Evolutionary conservation across 2,113 vertebrate genomes (phyloP).

Genomic region (Phoxinus phoxinus): DNA sequence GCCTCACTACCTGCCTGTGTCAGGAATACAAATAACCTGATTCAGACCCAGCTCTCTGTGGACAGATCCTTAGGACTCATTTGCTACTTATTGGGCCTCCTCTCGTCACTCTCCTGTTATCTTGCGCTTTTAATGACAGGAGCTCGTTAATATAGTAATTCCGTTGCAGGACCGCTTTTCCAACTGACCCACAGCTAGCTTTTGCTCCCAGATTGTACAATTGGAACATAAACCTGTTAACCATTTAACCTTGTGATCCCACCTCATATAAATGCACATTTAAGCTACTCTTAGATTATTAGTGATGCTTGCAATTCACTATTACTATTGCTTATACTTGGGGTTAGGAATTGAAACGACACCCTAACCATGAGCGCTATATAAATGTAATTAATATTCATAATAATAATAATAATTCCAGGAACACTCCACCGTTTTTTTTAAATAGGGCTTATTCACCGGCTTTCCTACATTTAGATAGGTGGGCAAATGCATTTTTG

Average conservation of each 20-base stretch:
- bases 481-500: too few species aligned
- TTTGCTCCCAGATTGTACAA: slow-evolving; percentile 29
- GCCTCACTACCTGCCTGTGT: background rate
- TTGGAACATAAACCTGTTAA: slow-evolving; percentile 23
- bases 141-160: slow-evolving; percentile 58
- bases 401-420: too few species aligned
- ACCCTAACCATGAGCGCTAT: too few species aligned
- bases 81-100: slow-evolving; percentile 58
- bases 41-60: slow-evolving; percentile 41
- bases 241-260: background rate
- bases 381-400: too few species aligned
- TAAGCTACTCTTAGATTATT: background rate
- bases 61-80: slow-evolving; percentile 57
- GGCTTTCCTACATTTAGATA: too few species aligned
- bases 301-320: background rate
- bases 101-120: slow-evolving; percentile 46
- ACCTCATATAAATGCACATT: background rate
- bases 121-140: slow-evolving; percentile 34
- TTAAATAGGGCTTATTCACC: too few species aligned
- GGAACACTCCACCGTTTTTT: too few species aligned
- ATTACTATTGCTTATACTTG: background rate
- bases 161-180: slow-evolving; percentile 52
- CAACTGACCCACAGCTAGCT: slow-evolving; percentile 52
- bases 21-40: slow-evolving; percentile 30
- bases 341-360: background rate